Percentiles rank a stretch among this genome's conserved stretches.
These are phyloP conservation scores for Margarornis squamiger DNA, from an alignment of 2,797 vertebrate species.

Conservation along the genomic window DNA sequence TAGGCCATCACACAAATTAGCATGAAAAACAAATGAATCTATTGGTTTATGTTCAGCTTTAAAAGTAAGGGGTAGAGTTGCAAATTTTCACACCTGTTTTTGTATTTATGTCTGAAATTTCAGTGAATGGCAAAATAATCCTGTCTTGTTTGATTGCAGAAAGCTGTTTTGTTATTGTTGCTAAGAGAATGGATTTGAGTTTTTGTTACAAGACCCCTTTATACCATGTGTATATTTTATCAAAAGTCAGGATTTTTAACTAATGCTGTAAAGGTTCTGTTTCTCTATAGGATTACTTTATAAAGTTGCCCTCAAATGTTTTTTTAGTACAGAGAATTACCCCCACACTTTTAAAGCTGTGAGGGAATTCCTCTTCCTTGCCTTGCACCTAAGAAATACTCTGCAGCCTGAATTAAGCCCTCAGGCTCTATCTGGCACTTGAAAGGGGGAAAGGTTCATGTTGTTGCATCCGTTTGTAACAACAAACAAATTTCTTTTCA, in stretches of 20 bases:
- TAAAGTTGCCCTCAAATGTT: neutral
- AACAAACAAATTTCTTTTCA: neutral
- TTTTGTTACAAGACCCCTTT: neutral
- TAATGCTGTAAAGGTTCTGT: neutral
- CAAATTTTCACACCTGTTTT: constrained; percentile 31
- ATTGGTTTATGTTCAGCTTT: neutral
- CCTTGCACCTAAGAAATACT: neutral
- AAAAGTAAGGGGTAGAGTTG: neutral
- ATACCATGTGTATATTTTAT: neutral
- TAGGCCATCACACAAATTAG: neutral
- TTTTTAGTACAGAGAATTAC: neutral
- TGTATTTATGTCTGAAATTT: neutral
- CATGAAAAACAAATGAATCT: constrained; percentile 33
- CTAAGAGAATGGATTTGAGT: neutral
- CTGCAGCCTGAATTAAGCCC: neutral
- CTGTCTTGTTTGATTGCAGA: neutral
- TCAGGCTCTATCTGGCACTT: neutral
- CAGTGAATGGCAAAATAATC: neutral
- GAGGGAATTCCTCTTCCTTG: neutral
- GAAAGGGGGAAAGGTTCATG: neutral
- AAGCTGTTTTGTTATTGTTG: neutral
- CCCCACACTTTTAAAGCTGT: neutral
- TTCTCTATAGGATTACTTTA: neutral
- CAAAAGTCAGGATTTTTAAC: neutral
- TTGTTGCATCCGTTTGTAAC: neutral